phyloP scores from a whole-genome alignment of 2,888 invertebrate species.

The Coenonympha arcania region DNA sequence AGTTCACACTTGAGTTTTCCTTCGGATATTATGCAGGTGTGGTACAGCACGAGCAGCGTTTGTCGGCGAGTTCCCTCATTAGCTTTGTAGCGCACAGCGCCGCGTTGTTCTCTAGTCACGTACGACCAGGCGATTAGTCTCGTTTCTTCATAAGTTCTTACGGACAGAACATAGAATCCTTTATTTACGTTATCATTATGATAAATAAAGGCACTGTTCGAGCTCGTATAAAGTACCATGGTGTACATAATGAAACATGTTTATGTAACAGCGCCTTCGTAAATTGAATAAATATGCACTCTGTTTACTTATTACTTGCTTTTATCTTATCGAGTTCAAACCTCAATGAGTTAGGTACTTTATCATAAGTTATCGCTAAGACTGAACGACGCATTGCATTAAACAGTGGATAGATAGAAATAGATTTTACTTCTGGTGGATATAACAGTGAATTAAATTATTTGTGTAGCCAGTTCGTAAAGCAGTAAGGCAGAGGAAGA shows the following conservation, averaged over 20 bases:
- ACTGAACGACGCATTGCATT: background rate
- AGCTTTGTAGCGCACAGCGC: constrained; percentile 40
- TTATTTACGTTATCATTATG: constrained; percentile 14
- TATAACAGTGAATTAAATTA: no score
- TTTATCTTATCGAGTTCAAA: background rate
- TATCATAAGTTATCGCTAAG: background rate
- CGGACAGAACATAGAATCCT: constrained; percentile 17
- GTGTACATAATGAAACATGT: background rate
- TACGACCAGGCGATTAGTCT: constrained; percentile 25
- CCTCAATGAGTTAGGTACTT: background rate
- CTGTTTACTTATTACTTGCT: no score
- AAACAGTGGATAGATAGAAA: no score
- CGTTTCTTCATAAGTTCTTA: constrained; percentile 20
- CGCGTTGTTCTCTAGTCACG: constrained; percentile 25
- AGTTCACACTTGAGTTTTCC: constrained; percentile 5
- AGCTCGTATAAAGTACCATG: background rate
- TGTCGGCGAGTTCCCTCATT: constrained; percentile 30
- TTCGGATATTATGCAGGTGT: constrained; percentile 16
- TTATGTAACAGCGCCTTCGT: no score
- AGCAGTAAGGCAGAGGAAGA: no score
- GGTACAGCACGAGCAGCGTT: constrained; percentile 10
- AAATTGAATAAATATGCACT: background rate
- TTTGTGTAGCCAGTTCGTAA: no score
- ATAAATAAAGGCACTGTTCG: constrained; percentile 7
- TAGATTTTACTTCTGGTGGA: no score